Evolutionary conservation across 2,113 vertebrate species (phyloP).

Genomic region (Leptosomus discolor): DNA sequence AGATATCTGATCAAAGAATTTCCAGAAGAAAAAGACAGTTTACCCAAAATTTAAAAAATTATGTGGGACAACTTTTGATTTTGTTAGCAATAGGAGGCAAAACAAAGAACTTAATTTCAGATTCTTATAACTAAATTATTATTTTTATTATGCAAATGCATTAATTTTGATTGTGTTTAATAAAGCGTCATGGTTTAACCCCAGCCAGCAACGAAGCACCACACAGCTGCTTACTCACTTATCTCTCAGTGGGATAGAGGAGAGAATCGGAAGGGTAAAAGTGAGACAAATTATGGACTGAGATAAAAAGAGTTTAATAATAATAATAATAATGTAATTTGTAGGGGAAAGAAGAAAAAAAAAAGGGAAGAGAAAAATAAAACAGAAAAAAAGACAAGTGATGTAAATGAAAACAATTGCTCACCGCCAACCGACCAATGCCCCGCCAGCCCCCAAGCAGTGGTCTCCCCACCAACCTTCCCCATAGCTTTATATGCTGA

Average conservation of each 20-base stretch:
- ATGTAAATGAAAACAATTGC: not conserved
- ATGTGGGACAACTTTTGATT: not conserved
- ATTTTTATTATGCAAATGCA: not conserved
- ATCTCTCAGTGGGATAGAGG: not conserved
- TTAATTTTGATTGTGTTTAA: not conserved
- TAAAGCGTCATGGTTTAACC: not conserved
- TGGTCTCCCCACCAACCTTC: fast-evolving
- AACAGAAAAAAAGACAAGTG: not conserved
- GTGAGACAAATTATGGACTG: not conserved
- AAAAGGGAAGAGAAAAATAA: not conserved
- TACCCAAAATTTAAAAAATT: not conserved
- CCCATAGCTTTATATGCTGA: not conserved
- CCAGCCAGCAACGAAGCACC: not conserved
- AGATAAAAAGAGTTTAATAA: not conserved
- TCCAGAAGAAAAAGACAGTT: not conserved
- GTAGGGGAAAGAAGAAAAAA: not conserved
- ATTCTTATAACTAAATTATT: not conserved
- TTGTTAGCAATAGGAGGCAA: not conserved
- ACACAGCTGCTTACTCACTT: not conserved
- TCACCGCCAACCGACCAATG: fast-evolving
- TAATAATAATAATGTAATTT: not conserved
- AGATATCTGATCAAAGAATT: not conserved
- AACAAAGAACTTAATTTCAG: not conserved
- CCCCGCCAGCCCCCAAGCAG: not conserved
- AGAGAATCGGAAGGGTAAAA: not conserved